Conservation (phyloP, 2,113 vertebrate genomes). For the Aphelocoma coerulescens region DNA sequence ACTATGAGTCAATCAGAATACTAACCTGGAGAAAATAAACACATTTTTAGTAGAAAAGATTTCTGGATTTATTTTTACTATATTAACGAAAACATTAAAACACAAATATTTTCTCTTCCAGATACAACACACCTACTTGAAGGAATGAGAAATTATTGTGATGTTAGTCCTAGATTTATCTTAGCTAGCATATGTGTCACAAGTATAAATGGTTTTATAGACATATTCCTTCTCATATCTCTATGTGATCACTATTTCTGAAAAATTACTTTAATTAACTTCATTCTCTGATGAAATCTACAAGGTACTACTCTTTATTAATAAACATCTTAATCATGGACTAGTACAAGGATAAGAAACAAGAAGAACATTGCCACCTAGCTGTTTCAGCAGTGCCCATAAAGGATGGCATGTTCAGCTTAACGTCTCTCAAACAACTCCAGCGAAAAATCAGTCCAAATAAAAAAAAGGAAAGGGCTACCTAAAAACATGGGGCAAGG, state of each 20-base stretch:
- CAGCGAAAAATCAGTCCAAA: background rate
- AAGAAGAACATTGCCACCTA: conserved; percentile 70
- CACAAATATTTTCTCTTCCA: background rate
- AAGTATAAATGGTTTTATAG: background rate
- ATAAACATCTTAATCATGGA: conserved; percentile 40
- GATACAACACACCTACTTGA: background rate
- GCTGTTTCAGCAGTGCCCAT: conserved; percentile 30
- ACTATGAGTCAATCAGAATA: background rate
- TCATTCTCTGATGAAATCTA: background rate
- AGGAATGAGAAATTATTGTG: background rate
- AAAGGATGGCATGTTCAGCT: background rate
- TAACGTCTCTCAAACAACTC: background rate
- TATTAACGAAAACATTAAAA: background rate
- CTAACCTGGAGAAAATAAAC: background rate
- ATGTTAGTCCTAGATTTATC: background rate
- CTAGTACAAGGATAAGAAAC: background rate
- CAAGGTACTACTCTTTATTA: conserved; percentile 35
- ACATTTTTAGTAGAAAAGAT: background rate
- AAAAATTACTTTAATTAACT: conserved; percentile 47
- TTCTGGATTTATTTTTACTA: background rate
- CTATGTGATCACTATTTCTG: background rate
- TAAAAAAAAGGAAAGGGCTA: background rate
- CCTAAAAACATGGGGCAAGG: background rate
- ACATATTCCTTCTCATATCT: background rate
- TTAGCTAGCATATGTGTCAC: background rate